Percentiles rank a stretch among this genome's conserved stretches.
Conservation (phyloP, 2,797 vertebrate genomes). For the Vireo griseus region DNA sequence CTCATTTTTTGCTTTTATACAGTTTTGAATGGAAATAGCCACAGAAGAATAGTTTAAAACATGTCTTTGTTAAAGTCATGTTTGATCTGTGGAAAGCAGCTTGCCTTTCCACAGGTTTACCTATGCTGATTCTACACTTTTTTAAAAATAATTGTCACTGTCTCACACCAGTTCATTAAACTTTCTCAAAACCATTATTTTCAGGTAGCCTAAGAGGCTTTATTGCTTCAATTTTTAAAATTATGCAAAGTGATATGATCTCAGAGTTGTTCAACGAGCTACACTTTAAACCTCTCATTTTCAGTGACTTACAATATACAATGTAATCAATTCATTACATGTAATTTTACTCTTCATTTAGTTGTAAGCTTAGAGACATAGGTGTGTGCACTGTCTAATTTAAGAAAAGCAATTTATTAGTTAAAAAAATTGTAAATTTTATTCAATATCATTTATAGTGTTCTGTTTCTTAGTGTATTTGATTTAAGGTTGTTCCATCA, state of each 20-base stretch:
- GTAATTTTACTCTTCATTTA: constrained; percentile 1
- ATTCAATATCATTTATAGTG: background rate
- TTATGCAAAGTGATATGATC: background rate
- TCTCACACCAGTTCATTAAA: background rate
- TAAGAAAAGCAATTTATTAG: background rate
- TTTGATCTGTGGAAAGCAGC: background rate
- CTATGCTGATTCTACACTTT: background rate
- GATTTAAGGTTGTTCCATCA: background rate
- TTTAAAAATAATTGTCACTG: background rate
- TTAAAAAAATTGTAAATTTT: background rate
- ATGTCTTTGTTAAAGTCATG: background rate
- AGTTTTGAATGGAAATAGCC: background rate
- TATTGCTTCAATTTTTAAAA: background rate
- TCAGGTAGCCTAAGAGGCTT: background rate
- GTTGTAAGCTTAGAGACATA: background rate
- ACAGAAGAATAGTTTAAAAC: background rate
- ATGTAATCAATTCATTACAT: background rate
- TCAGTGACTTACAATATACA: background rate
- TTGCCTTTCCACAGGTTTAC: background rate
- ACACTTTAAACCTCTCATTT: background rate
- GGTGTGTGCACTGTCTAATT: background rate
- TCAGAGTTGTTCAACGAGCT: background rate
- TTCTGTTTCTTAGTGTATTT: background rate
- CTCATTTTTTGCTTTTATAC: background rate
- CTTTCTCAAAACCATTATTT: background rate